These are phyloP conservation scores for Centropus bengalensis DNA, from an alignment of 2,113 vertebrate species.

Conservation along the genomic window DNA sequence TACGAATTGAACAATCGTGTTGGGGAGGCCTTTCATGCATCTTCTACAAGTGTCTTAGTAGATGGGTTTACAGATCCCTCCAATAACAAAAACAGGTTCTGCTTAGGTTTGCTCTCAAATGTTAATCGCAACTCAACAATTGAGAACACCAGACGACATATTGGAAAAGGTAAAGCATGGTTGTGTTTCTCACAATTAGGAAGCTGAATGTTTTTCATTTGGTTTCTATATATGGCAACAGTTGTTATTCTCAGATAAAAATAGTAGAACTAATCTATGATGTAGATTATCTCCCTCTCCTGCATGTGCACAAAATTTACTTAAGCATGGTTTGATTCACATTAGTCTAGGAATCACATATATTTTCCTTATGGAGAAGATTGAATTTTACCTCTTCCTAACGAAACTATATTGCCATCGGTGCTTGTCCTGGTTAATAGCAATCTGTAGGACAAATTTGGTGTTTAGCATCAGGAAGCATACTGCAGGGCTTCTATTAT, in stretches of 20 bases:
- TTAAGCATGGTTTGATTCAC: neutral
- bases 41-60: constrained; percentile 94
- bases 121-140: constrained; percentile 97
- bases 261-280: neutral
- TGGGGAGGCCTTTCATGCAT: constrained; percentile 95
- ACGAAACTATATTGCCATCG: neutral
- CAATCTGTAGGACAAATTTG: neutral
- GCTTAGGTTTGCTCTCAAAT: constrained; percentile 92
- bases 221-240: neutral
- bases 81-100: constrained; percentile 98
- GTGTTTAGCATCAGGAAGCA: neutral
- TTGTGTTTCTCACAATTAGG: rapidly evolving
- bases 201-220: neutral
- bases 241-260: neutral
- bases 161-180: constrained; percentile 88
- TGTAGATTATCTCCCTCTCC: neutral
- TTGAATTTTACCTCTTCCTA: neutral
- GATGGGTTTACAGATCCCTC: constrained; percentile 97
- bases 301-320: neutral
- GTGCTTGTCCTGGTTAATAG: neutral
- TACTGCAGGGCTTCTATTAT: neutral
- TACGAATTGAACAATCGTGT: constrained; percentile 96
- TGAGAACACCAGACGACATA: constrained; percentile 94
- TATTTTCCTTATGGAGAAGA: neutral
- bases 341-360: neutral